Evolutionary conservation across 2,888 invertebrate species (phyloP).

Genomic region (Stramonita haemastoma): DNA sequence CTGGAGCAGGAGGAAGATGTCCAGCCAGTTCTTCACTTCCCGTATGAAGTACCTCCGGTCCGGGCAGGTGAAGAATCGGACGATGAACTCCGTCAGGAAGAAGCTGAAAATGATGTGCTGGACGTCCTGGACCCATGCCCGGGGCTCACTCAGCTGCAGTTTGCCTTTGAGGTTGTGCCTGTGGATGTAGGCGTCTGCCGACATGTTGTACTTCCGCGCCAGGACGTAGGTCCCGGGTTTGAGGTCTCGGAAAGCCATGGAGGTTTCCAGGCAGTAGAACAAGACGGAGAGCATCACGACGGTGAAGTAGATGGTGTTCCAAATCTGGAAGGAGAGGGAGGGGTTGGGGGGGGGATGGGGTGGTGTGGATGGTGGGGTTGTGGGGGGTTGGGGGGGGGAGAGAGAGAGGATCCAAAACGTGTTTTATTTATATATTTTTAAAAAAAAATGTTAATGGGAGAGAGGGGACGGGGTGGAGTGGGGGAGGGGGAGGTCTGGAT

Average conservation of each 20-base stretch:
- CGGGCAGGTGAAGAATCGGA: slow-evolving; percentile 59
- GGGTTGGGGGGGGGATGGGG: too few species aligned
- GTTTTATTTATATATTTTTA: too few species aligned
- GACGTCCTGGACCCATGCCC: slow-evolving; percentile 50
- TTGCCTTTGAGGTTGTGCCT: background rate
- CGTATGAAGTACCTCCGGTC: slow-evolving; percentile 53
- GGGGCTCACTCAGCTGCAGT: background rate
- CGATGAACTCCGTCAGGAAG: slow-evolving; percentile 63
- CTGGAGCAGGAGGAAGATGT: slow-evolving; percentile 49
- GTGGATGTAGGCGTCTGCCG: background rate
- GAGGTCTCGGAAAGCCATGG: background rate
- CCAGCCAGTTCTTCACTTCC: slow-evolving; percentile 49
- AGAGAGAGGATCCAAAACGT: background rate
- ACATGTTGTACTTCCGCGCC: background rate
- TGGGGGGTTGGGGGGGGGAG: too few species aligned
- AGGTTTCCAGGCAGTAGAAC: slow-evolving; percentile 15
- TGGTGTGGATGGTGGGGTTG: too few species aligned
- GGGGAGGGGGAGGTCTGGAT: too few species aligned
- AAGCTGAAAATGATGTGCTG: slow-evolving; percentile 58
- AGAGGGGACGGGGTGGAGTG: too few species aligned
- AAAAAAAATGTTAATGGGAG: too few species aligned
- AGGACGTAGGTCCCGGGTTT: background rate
- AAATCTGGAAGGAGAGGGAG: background rate
- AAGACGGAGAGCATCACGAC: background rate
- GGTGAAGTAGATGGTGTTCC: slow-evolving; percentile 11